Percentiles rank a stretch among this genome's conserved stretches.
phyloP scores from a whole-genome alignment of 2,797 vertebrate genomes.

The Gastrophryne carolinensis region DNA sequence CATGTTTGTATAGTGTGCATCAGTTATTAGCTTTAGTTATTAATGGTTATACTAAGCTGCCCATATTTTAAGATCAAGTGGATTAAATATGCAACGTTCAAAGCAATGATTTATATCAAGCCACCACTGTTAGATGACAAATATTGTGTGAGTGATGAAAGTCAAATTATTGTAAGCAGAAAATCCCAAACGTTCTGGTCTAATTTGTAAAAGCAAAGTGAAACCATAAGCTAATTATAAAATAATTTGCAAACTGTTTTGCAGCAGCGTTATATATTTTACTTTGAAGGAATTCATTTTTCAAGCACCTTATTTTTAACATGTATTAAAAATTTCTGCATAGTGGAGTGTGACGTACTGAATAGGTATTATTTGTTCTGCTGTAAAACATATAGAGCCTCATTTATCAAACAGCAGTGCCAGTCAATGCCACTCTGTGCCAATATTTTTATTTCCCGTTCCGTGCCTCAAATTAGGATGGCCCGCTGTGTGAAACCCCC shows the following conservation, averaged over 20 bases:
- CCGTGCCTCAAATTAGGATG: too few species aligned
- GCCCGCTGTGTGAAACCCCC: too few species aligned
- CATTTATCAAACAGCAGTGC: too few species aligned
- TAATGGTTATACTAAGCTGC: slow-evolving; percentile 13
- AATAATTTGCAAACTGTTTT: slow-evolving; percentile 24
- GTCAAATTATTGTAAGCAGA: slow-evolving; percentile 10
- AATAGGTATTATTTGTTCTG: background rate
- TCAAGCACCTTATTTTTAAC: background rate
- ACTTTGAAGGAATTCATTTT: slow-evolving; percentile 9
- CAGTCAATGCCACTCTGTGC: too few species aligned
- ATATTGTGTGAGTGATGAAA: slow-evolving; percentile 20
- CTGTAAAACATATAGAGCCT: too few species aligned
- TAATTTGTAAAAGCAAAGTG: slow-evolving; percentile 24
- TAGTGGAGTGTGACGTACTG: background rate
- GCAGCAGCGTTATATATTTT: slow-evolving; percentile 8
- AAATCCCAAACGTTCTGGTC: slow-evolving; percentile 19
- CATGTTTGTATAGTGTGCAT: too few species aligned
- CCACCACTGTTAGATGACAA: slow-evolving; percentile 24
- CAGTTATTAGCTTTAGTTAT: slow-evolving; percentile 8
- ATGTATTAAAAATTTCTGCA: background rate
- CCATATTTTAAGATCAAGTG: slow-evolving; percentile 30
- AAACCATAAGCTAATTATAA: slow-evolving; percentile 17
- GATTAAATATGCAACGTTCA: slow-evolving; percentile 27
- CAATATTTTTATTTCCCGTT: too few species aligned
- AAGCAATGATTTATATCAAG: slow-evolving; percentile 20